A percentile compares a stretch with the other conserved stretches of the same genome.
phyloP scores from a whole-genome alignment of 2,888 invertebrate genomes.

The Trichogramma evanescens region DNA sequence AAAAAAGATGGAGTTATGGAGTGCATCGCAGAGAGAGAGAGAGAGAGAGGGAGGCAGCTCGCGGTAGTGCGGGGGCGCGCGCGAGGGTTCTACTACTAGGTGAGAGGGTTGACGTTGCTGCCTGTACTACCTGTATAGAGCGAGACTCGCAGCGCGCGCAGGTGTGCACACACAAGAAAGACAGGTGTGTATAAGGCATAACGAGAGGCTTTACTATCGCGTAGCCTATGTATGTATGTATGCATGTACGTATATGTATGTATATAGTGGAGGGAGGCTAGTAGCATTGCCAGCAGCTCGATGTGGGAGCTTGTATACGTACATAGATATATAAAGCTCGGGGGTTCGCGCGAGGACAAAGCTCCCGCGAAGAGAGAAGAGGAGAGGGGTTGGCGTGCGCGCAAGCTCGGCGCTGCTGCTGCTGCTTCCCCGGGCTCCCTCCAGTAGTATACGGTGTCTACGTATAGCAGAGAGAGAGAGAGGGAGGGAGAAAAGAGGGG shows the following conservation, averaged over 20 bases:
- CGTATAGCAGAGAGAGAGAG: no score
- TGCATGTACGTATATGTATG: no score
- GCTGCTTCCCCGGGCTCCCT: not conserved
- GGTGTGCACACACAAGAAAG: no score
- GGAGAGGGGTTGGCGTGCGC: not conserved
- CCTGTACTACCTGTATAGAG: not conserved
- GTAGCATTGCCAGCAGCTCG: no score
- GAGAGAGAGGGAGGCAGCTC: not conserved
- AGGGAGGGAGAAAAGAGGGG: not conserved
- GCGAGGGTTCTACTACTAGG: not conserved
- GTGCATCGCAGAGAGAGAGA: not conserved
- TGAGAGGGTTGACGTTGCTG: not conserved
- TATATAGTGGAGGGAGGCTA: no score
- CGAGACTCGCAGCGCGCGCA: not conserved
- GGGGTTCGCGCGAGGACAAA: no score
- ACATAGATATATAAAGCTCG: no score
- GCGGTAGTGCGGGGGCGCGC: not conserved
- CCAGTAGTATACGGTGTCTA: not conserved
- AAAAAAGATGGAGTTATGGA: conserved; percentile 3
- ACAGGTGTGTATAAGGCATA: no score
- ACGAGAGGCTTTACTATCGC: no score
- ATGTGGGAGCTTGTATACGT: no score
- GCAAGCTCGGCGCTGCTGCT: not conserved
- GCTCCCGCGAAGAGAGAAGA: no score
- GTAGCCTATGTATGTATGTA: no score